Evolutionary conservation across 2,797 vertebrate genomes (phyloP).

Genomic region (Chanos chanos): DNA sequence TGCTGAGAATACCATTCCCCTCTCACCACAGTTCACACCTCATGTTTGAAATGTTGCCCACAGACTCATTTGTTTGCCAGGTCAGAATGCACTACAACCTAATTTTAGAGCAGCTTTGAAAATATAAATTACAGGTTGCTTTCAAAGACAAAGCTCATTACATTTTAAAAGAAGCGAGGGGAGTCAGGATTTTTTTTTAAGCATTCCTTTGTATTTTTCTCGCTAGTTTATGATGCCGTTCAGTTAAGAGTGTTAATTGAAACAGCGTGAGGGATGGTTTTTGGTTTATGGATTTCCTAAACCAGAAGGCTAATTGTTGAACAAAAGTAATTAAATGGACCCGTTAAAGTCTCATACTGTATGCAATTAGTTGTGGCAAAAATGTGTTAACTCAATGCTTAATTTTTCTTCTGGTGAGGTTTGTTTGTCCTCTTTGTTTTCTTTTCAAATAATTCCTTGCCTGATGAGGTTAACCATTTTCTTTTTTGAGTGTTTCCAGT

Average conservation of each 20-base stretch:
- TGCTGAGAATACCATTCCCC: no score
- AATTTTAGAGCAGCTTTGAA: conserved; percentile 40
- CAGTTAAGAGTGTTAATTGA: conserved; percentile 52
- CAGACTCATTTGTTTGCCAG: no score
- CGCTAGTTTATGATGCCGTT: conserved; percentile 35
- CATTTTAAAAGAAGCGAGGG: conserved; percentile 35
- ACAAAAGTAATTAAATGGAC: conserved; percentile 51
- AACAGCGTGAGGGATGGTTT: conserved; percentile 57
- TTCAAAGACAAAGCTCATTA: conserved; percentile 52
- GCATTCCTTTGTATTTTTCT: conserved; percentile 46
- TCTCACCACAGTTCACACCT: conserved; percentile 43
- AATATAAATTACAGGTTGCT: conserved; percentile 44
- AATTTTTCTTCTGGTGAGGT: conserved; percentile 48
- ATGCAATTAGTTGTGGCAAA: conserved; percentile 47
- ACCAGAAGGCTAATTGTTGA: conserved; percentile 53
- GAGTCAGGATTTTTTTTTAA: conserved; percentile 19
- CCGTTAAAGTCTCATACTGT: conserved; percentile 48
- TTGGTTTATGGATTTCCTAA: conserved; percentile 61
- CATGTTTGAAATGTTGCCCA: conserved; percentile 34
- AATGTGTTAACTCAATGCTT: no score
- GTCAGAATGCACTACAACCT: no score
- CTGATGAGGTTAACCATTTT: neutral
- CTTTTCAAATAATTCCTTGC: neutral
- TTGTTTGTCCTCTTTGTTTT: conserved; percentile 3
- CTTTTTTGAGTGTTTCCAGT: conserved; percentile 10